These are phyloP conservation scores for Sus cebifrons DNA, from an alignment of 2,797 vertebrate genomes.

Conservation along the genomic window DNA sequence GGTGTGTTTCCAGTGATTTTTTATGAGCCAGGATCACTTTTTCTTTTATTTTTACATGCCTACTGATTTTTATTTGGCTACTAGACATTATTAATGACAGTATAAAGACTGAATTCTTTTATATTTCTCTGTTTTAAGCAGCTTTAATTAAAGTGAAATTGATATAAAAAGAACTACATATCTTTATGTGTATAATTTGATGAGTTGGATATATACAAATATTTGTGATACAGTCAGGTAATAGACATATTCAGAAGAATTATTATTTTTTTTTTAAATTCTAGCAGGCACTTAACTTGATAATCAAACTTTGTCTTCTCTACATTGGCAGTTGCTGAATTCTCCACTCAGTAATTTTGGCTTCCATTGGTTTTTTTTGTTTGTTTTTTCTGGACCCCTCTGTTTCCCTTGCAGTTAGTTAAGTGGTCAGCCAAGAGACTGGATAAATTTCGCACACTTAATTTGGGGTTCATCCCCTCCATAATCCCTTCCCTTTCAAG, in stretches of 20 bases:
- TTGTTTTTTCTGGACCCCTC: too few species aligned
- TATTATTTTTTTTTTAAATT: slow-evolving; percentile 9
- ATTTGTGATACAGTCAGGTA: not conserved
- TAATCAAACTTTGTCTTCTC: not conserved
- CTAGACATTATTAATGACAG: too few species aligned
- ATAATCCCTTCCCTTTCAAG: not conserved
- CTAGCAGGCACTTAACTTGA: not conserved
- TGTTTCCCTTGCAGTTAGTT: not conserved
- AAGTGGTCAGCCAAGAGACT: not conserved
- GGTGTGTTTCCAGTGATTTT: slow-evolving; percentile 25
- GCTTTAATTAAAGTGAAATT: not conserved
- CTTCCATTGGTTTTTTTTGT: not conserved
- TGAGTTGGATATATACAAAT: not conserved
- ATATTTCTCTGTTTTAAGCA: not conserved
- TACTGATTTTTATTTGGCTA: not conserved
- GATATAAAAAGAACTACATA: not conserved
- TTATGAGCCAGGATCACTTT: not conserved
- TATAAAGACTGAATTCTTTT: not conserved
- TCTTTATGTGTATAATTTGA: not conserved
- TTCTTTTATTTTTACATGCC: not conserved
- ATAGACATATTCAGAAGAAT: not conserved
- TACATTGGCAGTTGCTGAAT: not conserved
- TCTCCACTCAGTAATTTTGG: not conserved
- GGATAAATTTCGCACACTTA: not conserved
- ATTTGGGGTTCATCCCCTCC: not conserved